A percentile compares a stretch with the other conserved stretches of the same genome.
Evolutionary conservation across 1,140 invertebrate species (phyloP).

Genomic region (fruit fly (Drosophila melanogaster)): DNA sequence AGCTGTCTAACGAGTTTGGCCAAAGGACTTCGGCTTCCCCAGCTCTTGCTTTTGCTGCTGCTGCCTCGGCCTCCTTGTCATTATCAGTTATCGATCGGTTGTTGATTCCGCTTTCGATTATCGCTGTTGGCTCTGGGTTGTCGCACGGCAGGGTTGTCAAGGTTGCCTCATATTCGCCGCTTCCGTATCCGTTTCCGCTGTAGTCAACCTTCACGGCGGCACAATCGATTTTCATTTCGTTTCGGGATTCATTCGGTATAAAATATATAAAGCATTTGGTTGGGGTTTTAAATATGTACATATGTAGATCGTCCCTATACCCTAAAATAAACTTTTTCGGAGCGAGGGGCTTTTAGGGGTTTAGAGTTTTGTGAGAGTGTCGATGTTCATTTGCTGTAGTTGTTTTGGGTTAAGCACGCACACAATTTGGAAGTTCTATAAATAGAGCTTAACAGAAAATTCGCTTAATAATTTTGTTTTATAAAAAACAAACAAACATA

Average conservation of each 20-base stretch:
- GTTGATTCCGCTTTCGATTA: conserved; percentile 27
- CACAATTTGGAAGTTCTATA: conserved; percentile 24
- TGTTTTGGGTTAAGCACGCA: conserved; percentile 24
- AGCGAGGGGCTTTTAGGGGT: conserved; percentile 20
- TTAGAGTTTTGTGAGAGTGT: conserved; percentile 19
- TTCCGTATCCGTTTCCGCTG: conserved; percentile 54
- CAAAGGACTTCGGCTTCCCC: conserved; percentile 32
- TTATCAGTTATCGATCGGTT: conserved; percentile 32
- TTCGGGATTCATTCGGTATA: conserved; percentile 25
- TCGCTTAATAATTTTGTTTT: conserved; percentile 40
- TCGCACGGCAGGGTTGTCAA: conserved; percentile 42
- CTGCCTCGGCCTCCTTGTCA: conserved; percentile 41
- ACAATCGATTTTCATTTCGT: conserved; percentile 7
- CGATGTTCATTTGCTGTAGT: conserved; percentile 2
- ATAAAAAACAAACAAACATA: conserved; percentile 27
- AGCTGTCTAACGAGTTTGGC: conserved; percentile 21
- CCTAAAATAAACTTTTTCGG: conserved; percentile 10
- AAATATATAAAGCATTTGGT: conserved; percentile 41
- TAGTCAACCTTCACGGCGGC: conserved; percentile 66
- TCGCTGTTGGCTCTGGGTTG: conserved; percentile 18
- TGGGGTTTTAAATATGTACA: conserved; percentile 22
- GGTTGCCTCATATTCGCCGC: conserved; percentile 44
- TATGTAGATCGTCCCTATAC: conserved; percentile 11
- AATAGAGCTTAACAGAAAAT: conserved; percentile 36
- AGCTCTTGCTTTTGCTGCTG: conserved; percentile 19